Base-by-base conservation (phyloP, 2,888 invertebrate genomes). In the Pammene fasciana region DNA sequence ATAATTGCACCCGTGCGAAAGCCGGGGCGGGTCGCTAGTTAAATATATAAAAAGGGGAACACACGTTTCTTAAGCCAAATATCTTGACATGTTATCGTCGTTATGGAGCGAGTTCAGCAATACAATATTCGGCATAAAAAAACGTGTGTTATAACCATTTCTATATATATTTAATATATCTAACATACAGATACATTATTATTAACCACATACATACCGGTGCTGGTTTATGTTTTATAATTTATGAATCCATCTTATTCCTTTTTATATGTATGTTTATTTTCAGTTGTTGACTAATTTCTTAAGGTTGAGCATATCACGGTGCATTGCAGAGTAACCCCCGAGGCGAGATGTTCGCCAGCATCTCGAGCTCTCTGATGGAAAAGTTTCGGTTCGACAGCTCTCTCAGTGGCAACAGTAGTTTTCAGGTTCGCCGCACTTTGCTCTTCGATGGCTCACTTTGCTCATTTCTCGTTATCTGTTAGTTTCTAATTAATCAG, bases 281-380 rank as follows among this genome's bases (percentile, higher is more conserved):
- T 61, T 61, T 65, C 66, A 70, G 65, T 73, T 73, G 34, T 67
- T 43, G 59, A 57, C 52, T 70, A 66, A 67, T 66, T 43, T 72
- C 41, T 65, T 67, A 52, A 68, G 54, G 59, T 70, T 72, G 71
- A 65, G 79, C 72, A 74, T 70, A 75, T 81, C 78, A 80, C 85
- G 86, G 83, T 91, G 86, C 87, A 86, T 93, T 93, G 84, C 94
- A 95, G 95, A 94, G 94, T 89, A 95, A 95, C 86, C 94, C 95
- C 80, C 94, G 95, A 82, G 96, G 96, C 81, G 97, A 97, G 94
- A 96, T 96, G 94, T 96, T 95, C 87, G 96, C 96, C 79, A 96
- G 96, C 91, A 95, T 97, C 80, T 95, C 96, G 78, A 96, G 95
- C 78, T 97, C 97, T 73, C 93, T 96, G 89, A 95, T 96, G 95